Base-by-base conservation (phyloP, 2,888 invertebrate species). In the Papilio demoleus region DNA sequence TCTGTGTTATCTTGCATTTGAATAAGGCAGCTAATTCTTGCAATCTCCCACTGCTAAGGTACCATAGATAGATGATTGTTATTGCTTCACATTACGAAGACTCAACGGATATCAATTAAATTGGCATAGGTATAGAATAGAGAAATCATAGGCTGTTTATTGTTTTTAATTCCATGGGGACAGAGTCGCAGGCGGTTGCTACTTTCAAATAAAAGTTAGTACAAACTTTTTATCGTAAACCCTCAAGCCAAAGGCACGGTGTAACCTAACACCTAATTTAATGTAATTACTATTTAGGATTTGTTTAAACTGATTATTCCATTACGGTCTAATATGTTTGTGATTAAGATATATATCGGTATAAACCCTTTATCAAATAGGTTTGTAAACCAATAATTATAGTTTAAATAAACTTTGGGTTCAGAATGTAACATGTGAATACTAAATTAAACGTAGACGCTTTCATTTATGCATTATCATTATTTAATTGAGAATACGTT, bases 281-380 rank as follows among this genome's bases (percentile, higher is more conserved):
- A 4, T 2, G 19, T 45, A 22, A 19, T 45, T 22, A 22, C 45
- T 4, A 11, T 45, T 45, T 45, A 31, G 31, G 17, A 17, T 31
- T 31, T 31, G 19, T 24, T 50, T 8, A 4, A 50, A 27, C 24
- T 27, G 53, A 31, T 56, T 56, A 56, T 56, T 56, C 53, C n/a
- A 56, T 56, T 56, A 27, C 1, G n/a, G 17, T 14, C 31, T 56
- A 56, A 56, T 56, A 31, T 31, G 53, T 53, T 31, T 53, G 9
- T n/a, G 31, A 53, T 53, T 53, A 53, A 9, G 31, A 31, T 27
- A 8, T 17, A 53, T 12, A 14, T 31, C 8, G 17, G n/a, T 56
- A n/a, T 9, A 53, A 31, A 31, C 27, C 31, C 27, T 53, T 24
- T 56, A 56, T 17, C 31, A 31, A 9, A 53, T 17, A 2, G 14